Base-by-base conservation (phyloP, 2,113 vertebrate genomes). In the Clarias magur region DNA sequence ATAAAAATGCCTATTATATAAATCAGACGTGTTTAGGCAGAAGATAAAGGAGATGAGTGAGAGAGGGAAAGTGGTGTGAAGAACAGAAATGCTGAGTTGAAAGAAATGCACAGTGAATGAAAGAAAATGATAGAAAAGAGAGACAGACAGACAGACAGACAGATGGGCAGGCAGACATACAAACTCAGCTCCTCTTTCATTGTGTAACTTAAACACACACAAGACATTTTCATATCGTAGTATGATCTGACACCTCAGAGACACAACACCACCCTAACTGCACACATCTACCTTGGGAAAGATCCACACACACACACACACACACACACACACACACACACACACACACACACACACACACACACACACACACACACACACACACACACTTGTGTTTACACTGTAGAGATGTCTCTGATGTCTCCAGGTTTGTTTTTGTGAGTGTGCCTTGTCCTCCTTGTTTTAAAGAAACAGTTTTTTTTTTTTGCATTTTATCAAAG, bases 361-460 rank as follows among this genome's bases (percentile, higher is more conserved):
- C 34, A 38, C 34, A 3, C 34, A 38, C 34, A 3, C 34, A 38
- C 34, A 3, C 57, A 15, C 57, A 59, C 57, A 59, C 57, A 16
- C 16, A 59, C 57, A 59, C 65, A 27, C n/a, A 30, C 65, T n/a
- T 57, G 75, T 56, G 53, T 79, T 79, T 57, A 57, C 38, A 30
- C 75, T n/a, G 2, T 57, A 79, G n/a, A 57, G 76, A 79, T n/a
- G 16, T 57, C 76, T 27, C 76, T 27, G 53, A 57, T 54, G 53
- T 79, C 13, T 79, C 75, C 53, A 79, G 53, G 75, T 56, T 79
- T 79, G 25, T 78, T 8, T 78, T 56, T 78, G 75, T 56, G 6
- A 53, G 75, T 9, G 48, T 76, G 48, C 0, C 48, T 38, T 56
- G 48, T 27, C 17, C 15, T 13, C 7, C 27, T 25, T 17, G 6